These are phyloP conservation scores for Aphelinus atriplicis DNA, from an alignment of 1,140 invertebrate genomes.

Conservation along the genomic window DNA sequence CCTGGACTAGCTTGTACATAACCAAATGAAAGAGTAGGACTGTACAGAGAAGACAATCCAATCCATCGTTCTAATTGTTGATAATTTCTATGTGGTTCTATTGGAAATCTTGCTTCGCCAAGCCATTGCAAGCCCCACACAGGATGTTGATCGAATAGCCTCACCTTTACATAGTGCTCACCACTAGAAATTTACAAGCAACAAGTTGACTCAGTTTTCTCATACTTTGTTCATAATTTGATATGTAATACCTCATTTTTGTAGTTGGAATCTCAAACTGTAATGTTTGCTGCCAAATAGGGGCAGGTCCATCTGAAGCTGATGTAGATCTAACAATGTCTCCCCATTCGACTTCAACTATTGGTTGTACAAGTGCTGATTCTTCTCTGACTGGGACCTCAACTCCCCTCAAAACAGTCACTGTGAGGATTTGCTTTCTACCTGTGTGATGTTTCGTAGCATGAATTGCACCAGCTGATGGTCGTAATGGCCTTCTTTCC, in stretches of 20 bases:
- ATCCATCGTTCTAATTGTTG: constrained; percentile 64
- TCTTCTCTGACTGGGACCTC: constrained; percentile 63
- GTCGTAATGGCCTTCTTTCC: constrained; percentile 48
- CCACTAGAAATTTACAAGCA: constrained; percentile 29
- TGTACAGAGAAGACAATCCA: constrained; percentile 54
- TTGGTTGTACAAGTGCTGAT: constrained; percentile 58
- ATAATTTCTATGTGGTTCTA: constrained; percentile 55
- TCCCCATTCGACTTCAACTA: constrained; percentile 62
- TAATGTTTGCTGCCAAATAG: constrained; percentile 62
- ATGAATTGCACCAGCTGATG: constrained; percentile 35
- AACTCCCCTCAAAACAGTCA: constrained; percentile 58
- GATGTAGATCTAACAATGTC: constrained; percentile 50
- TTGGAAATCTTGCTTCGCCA: constrained; percentile 57
- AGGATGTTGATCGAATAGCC: constrained; percentile 62
- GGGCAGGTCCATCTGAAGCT: constrained; percentile 57
- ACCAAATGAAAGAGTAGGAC: constrained; percentile 58
- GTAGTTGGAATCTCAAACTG: constrained; percentile 55
- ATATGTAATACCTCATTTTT: constrained; percentile 23
- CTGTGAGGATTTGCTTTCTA: constrained; percentile 53
- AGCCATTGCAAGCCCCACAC: constrained; percentile 63
- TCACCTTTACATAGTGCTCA: constrained; percentile 55
- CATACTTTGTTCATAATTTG: too few species aligned
- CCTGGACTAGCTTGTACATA: constrained; percentile 61
- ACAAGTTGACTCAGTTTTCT: too few species aligned
- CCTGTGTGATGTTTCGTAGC: constrained; percentile 42